Evolutionary conservation across 2,113 vertebrate genomes (phyloP), one percentile per base, ranked within the genome.

Genomic region (Balaenoptera acutorostrata): DNA sequence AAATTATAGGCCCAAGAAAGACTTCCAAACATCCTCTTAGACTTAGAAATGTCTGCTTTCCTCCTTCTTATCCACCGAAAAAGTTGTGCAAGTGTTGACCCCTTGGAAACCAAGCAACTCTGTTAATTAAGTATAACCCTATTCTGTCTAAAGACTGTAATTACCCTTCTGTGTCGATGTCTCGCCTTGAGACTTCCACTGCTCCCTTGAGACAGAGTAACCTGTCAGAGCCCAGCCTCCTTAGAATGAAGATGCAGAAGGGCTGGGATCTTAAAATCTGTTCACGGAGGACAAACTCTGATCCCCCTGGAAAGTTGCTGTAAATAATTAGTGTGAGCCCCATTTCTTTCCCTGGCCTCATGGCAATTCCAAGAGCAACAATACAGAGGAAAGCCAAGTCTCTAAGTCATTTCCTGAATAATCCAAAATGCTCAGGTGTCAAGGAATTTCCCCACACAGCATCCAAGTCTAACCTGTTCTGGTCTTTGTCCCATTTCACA

Each of bases 101-200:
- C 81, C 72, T 92, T 88, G 82, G 93, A 94, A 66, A 57, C 57
- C 69, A 39, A 93, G 17, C 72, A 95, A 86, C 77, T 88, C 81
- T 75, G 52, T 93, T 97, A 97, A 97, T 97, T 97, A 97, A 96
- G 83, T 78, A 90, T 90, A 95, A 96, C 96, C 57, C 63, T 91
- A 66, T 97, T 97, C 88, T 94, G 88, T 97, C 86, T 96, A 74
- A 97, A 92, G 89, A 88, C 72, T 93, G 15, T 96, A 97, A 97
- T 97, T 97, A 97, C 86, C 74, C 57, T 97, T 93, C 88, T 31
- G 2, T 41, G 77, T 61, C 17, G 6, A 64, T 61, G 44, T 82
- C 91, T 84, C 55, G 36, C 44, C 84, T 88, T 68, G 91, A 96
- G 88, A 94, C 36, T 94, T 68, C 21, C 36, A 49, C 61, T 68